Percentiles rank a stretch among this genome's conserved stretches.
These are phyloP conservation scores for Odontocolon sp. DNA, from an alignment of 2,888 invertebrate species.

Conservation along the genomic window DNA sequence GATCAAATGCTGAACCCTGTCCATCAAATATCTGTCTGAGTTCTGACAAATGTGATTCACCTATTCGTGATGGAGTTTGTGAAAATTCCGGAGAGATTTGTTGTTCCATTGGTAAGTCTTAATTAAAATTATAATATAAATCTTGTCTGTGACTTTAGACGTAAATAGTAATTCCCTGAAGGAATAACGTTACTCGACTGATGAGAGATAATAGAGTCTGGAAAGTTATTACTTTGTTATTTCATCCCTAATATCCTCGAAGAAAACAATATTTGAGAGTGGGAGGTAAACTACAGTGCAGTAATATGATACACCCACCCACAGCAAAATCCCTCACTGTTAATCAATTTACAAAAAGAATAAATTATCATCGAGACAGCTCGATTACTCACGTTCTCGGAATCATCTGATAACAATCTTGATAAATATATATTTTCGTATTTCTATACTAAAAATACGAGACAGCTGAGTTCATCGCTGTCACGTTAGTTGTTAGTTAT, in stretches of 20 bases:
- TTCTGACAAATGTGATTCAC: constrained; percentile 52
- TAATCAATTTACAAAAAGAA: neutral
- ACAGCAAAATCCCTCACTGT: neutral
- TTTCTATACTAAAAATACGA: too few species aligned
- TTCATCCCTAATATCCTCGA: neutral
- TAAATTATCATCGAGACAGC: neutral
- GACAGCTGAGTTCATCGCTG: too few species aligned
- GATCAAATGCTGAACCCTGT: too few species aligned
- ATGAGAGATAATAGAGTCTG: neutral
- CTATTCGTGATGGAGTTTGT: neutral
- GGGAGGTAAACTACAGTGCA: neutral
- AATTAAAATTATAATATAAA: neutral
- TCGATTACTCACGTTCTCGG: neutral
- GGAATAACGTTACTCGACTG: too few species aligned
- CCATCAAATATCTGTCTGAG: constrained; percentile 61
- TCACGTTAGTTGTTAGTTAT: too few species aligned
- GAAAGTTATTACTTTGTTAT: neutral
- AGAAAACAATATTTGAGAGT: neutral
- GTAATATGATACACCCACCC: constrained; percentile 13
- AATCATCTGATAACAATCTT: neutral
- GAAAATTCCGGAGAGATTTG: constrained; percentile 25
- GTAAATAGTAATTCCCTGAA: too few species aligned
- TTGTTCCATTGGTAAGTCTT: constrained; percentile 57
- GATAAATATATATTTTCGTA: too few species aligned
- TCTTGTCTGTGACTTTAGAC: too few species aligned